Base-by-base conservation (phyloP, 92 coral and sea anemone genomes). In the Desmophyllum pertusum region DNA sequence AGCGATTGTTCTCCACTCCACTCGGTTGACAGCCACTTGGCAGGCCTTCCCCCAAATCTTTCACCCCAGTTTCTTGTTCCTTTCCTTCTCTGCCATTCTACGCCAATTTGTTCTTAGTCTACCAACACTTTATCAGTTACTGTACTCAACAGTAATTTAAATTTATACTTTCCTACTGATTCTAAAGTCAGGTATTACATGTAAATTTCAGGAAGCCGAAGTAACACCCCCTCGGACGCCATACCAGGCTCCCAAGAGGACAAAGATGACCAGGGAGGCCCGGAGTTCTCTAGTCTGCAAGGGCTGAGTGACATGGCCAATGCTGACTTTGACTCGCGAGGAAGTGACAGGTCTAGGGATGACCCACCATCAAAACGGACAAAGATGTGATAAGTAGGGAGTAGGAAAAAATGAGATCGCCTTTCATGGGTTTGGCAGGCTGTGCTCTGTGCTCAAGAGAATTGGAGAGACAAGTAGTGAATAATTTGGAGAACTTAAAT, bases 351-450 rank as follows among this genome's bases (percentile, higher is more conserved):
- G 36, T 84, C 92, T 29, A 84, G 92, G 39, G 92, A 88, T 38
- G 92, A 89, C 33, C 92, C 92, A 4, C 89, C 92, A n/a, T 89
- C 92, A 50, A 89, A 89, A 41, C 85, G 92, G 40, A 77, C 92
- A 81, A 89, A 89, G 89, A 89, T 89, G 88, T 89, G 67, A 85
- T 30, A 70, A 66, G 78, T 51, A 31, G 61, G 0, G 19, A 40
- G 69, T 13, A 27, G 75, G 31, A 18, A 18, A 13, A 35, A 35
- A 29, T 23, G 33, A 51, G 33, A 30, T n/a, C 35, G 55, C 55
- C 72, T 40, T 43, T 45, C 31, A n/a, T n/a, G n/a, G n/a, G n/a
- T n/a, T n/a, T 39, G 76, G 38, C 50, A 36, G 75, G 63, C 38
- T 64, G 83, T 23, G 76, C 25, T 48, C 37, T 80, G 45, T 80